Evolutionary conservation across 2,797 vertebrate species (phyloP).

Genomic region (Intellagama lesueurii): DNA sequence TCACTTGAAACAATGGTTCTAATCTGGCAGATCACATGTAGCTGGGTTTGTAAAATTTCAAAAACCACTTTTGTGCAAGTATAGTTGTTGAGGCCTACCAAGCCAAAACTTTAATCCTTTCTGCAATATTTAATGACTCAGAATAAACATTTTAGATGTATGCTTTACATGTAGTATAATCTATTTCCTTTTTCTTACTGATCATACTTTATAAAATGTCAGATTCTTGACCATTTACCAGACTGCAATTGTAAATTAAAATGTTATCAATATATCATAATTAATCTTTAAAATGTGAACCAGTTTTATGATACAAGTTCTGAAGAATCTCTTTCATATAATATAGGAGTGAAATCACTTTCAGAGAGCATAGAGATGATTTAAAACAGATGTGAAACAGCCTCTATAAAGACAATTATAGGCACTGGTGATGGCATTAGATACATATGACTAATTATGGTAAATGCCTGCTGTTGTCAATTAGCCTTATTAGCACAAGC

Average conservation of each 20-base stretch:
- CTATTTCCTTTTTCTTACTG: neutral
- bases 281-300: conserved; percentile 19
- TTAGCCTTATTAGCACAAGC: conserved; percentile 79
- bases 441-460: conserved; percentile 75
- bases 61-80: neutral
- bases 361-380: conserved; percentile 63
- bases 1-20: too few species aligned
- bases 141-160: neutral
- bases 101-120: neutral
- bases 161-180: neutral
- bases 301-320: conserved; percentile 18
- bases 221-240: neutral
- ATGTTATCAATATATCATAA: neutral
- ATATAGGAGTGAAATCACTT: conserved; percentile 29
- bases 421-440: conserved; percentile 74
- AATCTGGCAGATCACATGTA: too few species aligned
- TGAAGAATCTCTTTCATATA: conserved; percentile 39
- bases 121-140: neutral
- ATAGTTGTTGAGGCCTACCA: neutral
- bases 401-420: conserved; percentile 66
- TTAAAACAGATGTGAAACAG: conserved; percentile 70
- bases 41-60: neutral
- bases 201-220: conserved; percentile 6
- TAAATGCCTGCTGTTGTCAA: conserved; percentile 76
- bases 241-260: neutral